Conservation (phyloP, 1,140 invertebrate species). For the Cecropterus lyciades region DNA sequence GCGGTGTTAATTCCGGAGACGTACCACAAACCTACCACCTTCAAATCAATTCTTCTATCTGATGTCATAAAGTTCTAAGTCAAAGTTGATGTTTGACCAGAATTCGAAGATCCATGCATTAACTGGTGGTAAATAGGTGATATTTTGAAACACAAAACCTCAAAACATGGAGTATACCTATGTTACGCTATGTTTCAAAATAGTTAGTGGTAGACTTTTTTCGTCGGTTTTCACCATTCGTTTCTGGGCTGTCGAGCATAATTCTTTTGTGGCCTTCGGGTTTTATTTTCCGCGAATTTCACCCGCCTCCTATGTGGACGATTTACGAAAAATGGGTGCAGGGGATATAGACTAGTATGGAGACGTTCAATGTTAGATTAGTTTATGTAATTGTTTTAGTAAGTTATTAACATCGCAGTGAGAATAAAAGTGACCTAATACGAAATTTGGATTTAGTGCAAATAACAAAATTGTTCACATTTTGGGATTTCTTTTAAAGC, state of each 20-base stretch:
- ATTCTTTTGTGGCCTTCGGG: conserved; percentile 31
- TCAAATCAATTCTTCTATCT: no score
- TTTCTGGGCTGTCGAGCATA: conserved; percentile 30
- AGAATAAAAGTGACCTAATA: no score
- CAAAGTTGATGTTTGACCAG: no score
- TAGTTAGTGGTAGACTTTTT: conserved; percentile 11
- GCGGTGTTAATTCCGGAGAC: no score
- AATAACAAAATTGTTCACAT: no score
- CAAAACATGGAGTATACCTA: background rate
- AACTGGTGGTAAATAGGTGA: background rate
- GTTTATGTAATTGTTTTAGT: no score
- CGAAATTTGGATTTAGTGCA: no score
- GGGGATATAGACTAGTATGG: conserved; percentile 27
- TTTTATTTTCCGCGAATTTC: conserved; percentile 64
- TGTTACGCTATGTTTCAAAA: background rate
- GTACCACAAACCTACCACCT: no score
- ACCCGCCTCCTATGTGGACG: conserved; percentile 45
- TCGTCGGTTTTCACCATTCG: conserved; percentile 40
- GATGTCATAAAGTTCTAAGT: no score
- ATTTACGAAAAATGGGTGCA: conserved; percentile 53
- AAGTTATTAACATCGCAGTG: no score
- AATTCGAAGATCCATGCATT: no score
- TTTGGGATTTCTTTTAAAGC: no score
- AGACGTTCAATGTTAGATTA: conserved; percentile 18
- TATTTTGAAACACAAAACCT: background rate